A percentile compares a stretch with the other conserved stretches of the same genome.
phyloP scores from a whole-genome alignment of 2,888 invertebrate genomes.

The Enchytraeus crypticus region DNA sequence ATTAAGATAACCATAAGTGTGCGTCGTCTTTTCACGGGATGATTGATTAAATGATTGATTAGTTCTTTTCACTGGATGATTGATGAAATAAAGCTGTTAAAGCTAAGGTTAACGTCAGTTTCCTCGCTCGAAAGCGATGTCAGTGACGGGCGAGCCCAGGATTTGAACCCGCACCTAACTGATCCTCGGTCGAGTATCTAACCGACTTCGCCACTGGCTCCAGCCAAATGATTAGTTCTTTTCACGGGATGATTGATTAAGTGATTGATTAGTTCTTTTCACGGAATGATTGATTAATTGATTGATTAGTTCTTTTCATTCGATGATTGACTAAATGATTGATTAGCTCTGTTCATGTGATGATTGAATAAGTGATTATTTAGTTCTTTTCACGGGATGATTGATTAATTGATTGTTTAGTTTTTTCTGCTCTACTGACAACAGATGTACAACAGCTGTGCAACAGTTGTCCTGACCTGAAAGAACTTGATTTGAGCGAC shows the following conservation, averaged over 20 bases:
- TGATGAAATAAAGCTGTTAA: neutral
- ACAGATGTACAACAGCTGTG: constrained; percentile 64
- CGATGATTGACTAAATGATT: neutral
- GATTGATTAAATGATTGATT: too few relatives aligned
- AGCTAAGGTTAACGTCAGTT: neutral
- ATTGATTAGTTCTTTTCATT: too few relatives aligned
- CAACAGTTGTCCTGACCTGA: constrained; percentile 60
- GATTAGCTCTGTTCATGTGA: neutral
- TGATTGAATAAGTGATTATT: neutral
- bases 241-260: neutral
- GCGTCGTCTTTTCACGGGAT: too few relatives aligned
- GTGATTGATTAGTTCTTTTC: neutral
- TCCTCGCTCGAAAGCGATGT: too few relatives aligned
- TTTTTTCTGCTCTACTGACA: too few relatives aligned
- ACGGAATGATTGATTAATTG: too few relatives aligned
- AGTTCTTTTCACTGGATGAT: too few relatives aligned
- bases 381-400: neutral
- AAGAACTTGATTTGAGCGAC: constrained; percentile 81
- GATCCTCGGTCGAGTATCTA: too few relatives aligned
- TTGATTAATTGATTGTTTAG: neutral
- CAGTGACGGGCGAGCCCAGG: too few relatives aligned
- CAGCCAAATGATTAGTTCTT: neutral
- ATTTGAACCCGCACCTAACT: too few relatives aligned
- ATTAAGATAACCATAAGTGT: too few relatives aligned
- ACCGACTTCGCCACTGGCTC: too few relatives aligned